These are phyloP conservation scores for Glyphotaelius pellucidus DNA, from an alignment of 2,888 invertebrate species.

Conservation along the genomic window DNA sequence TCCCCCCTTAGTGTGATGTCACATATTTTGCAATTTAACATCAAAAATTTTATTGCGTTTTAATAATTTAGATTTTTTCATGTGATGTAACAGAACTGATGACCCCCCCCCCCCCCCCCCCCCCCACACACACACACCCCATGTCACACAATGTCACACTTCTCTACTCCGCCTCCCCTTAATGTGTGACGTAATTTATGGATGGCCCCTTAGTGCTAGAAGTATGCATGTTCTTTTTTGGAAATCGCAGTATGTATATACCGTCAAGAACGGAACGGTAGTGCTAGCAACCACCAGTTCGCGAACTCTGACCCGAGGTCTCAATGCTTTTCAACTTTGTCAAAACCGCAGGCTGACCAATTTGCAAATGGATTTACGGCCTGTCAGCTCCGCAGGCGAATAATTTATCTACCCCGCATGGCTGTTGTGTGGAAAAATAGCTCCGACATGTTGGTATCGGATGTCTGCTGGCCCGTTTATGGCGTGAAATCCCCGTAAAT, in stretches of 20 bases:
- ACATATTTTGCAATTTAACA: too few relatives aligned
- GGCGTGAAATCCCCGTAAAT: conserved; percentile 15
- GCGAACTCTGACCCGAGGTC: neutral
- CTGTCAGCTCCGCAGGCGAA: neutral
- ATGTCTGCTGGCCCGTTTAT: conserved; percentile 16
- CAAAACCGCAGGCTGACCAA: conserved; percentile 24
- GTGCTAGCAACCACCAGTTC: neutral
- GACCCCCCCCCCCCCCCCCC: too few relatives aligned
- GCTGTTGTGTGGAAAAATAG: neutral
- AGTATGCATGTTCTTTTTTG: neutral
- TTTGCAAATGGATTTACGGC: conserved; percentile 11
- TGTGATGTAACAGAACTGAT: too few relatives aligned
- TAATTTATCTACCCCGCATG: conserved; percentile 20
- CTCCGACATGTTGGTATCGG: neutral
- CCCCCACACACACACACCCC: too few relatives aligned
- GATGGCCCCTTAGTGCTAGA: neutral
- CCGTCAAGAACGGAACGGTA: neutral
- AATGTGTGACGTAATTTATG: too few relatives aligned
- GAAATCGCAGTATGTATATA: too few relatives aligned
- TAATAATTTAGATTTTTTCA: too few relatives aligned
- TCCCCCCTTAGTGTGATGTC: too few relatives aligned
- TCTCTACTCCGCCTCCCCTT: too few relatives aligned
- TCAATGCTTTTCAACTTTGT: neutral
- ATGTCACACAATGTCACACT: too few relatives aligned
- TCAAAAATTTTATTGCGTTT: too few relatives aligned